phyloP scores from a whole-genome alignment of 2,888 invertebrate genomes.

The Erpobdella octoculata region DNA sequence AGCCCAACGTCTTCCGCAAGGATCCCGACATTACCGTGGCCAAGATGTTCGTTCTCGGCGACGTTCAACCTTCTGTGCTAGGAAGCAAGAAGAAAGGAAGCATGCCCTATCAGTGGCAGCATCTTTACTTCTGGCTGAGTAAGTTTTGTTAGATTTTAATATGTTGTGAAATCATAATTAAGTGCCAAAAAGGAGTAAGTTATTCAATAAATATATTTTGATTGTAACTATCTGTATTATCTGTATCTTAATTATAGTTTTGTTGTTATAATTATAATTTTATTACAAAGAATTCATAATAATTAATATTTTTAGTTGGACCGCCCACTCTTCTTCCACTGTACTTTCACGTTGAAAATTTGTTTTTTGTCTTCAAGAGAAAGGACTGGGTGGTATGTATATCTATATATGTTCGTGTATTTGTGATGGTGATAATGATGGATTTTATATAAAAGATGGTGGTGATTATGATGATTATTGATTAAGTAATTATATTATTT shows the following conservation, averaged over 20 bases:
- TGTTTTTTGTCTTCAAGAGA: conserved; percentile 47
- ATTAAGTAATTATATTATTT: background rate
- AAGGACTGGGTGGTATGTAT: conserved; percentile 45
- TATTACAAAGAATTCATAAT: background rate
- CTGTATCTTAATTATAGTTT: no score
- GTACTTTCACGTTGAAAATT: conserved; percentile 47
- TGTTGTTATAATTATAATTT: no score
- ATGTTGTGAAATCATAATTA: no score
- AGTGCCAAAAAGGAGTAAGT: no score
- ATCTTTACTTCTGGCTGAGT: conserved; percentile 48
- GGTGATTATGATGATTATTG: background rate
- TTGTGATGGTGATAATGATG: background rate
- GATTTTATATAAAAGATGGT: background rate
- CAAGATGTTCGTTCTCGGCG: conserved; percentile 45
- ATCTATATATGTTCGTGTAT: background rate
- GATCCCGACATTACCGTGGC: conserved; percentile 48
- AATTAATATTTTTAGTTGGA: conserved; percentile 43
- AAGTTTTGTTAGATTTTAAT: no score
- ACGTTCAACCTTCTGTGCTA: conserved; percentile 42
- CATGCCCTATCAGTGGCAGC: conserved; percentile 49
- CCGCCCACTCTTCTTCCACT: conserved; percentile 47
- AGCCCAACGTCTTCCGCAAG: conserved; percentile 47
- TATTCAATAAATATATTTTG: no score
- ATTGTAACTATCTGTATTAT: no score
- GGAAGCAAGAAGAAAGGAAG: conserved; percentile 43